Evolutionary conservation across 2,888 invertebrate species (phyloP).

Genomic region (Eudiplozoon nipponicum): DNA sequence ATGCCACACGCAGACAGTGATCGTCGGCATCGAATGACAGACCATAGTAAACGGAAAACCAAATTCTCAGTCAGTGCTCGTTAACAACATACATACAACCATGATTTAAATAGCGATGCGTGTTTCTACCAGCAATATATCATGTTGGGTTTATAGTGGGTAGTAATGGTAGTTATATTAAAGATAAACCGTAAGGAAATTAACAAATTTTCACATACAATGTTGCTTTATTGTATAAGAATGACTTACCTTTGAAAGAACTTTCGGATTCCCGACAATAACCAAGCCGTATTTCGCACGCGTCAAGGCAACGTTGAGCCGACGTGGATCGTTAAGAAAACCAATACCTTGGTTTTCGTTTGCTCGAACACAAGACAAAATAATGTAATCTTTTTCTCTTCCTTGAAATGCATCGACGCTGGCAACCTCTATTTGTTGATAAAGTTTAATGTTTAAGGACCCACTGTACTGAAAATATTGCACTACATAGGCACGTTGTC

Average conservation of each 20-base stretch:
- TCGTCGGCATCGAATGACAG: no score
- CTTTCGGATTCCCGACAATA: slow-evolving; percentile 91
- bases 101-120: no score
- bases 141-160: no score
- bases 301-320: slow-evolving; percentile 81
- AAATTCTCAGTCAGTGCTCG: no score
- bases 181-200: neutral
- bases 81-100: no score
- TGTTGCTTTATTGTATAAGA: slow-evolving; percentile 10
- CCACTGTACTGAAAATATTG: slow-evolving; percentile 98
- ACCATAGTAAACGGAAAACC: no score
- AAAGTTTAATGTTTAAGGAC: slow-evolving; percentile 66
- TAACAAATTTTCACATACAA: slow-evolving; percentile 3
- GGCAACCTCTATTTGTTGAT: slow-evolving; percentile 80
- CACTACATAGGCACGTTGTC: slow-evolving; percentile 69
- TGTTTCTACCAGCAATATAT: no score
- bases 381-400: slow-evolving; percentile 86
- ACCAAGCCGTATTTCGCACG: slow-evolving; percentile 70
- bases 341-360: slow-evolving; percentile 96
- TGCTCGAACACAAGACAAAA: slow-evolving; percentile 87
- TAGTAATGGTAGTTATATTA: slow-evolving; percentile 10
- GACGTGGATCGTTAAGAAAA: slow-evolving; percentile 77
- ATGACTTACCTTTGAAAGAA: slow-evolving; percentile 44
- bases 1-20: no score
- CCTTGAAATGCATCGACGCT: slow-evolving; percentile 98